A percentile compares a stretch with the other conserved stretches of the same genome.
Evolutionary conservation across 2,113 vertebrate species (phyloP).

Genomic region (Halichoerus grypus): DNA sequence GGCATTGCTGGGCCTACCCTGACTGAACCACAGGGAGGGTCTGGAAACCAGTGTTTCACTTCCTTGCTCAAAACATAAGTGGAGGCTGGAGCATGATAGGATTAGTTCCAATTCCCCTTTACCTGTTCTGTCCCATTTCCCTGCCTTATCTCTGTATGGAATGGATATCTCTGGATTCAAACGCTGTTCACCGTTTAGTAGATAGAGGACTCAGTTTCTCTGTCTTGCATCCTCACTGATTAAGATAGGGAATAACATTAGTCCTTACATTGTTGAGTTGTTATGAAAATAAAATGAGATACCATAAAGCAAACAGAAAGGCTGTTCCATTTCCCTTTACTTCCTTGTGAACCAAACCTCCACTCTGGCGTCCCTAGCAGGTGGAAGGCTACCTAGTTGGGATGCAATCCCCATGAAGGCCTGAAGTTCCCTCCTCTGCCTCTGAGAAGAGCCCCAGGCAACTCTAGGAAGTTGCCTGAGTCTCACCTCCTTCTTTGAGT

Average conservation of each 20-base stretch:
- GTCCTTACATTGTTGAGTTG: not conserved
- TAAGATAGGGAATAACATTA: not conserved
- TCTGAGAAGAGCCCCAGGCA: not conserved
- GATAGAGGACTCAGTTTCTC: not conserved
- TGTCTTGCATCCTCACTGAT: not conserved
- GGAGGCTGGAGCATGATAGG: not conserved
- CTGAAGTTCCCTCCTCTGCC: not conserved
- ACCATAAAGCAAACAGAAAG: not conserved
- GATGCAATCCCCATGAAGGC: not conserved
- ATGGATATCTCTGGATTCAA: not conserved
- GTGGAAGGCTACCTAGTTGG: not conserved
- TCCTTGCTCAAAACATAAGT: not conserved
- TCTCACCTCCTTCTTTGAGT: not conserved
- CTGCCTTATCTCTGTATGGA: not conserved
- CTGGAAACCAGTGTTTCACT: not conserved
- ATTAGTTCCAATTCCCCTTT: not conserved
- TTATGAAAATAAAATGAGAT: not conserved
- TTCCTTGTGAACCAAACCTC: not conserved
- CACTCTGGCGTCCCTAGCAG: not conserved
- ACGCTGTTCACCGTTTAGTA: not conserved
- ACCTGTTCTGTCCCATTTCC: not conserved
- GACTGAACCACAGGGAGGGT: not conserved
- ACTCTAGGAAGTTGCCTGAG: not conserved
- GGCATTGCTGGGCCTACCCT: not conserved
- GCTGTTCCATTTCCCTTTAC: not conserved